Evolutionary conservation across 2,797 vertebrate species (phyloP).

Genomic region (Mareca penelope): DNA sequence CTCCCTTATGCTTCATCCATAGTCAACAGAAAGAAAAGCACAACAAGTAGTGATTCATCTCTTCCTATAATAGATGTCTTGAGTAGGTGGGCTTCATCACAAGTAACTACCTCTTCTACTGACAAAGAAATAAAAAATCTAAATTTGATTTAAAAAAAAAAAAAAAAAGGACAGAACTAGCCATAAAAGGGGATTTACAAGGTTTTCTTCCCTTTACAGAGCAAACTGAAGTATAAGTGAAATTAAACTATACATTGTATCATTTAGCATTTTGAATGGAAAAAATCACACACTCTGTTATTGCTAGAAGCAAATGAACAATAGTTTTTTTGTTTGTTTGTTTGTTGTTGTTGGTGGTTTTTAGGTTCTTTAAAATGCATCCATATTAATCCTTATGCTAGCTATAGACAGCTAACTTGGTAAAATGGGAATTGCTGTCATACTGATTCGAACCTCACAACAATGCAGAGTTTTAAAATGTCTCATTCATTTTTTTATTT

Average conservation of each 20-base stretch:
- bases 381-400: not conserved
- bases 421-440: not conserved
- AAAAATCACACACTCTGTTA: not conserved
- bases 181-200: not conserved
- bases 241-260: not conserved
- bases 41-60: conserved; percentile 31
- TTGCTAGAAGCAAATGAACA: not conserved
- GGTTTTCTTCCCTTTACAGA: not conserved
- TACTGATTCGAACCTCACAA: not conserved
- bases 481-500: not conserved
- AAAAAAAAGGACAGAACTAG: not conserved
- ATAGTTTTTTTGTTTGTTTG: not conserved
- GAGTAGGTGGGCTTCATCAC: conserved; percentile 40
- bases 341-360: too few species aligned
- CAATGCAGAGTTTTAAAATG: not conserved
- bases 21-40: conserved; percentile 26
- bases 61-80: conserved; percentile 13
- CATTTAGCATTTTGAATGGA: not conserved
- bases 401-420: not conserved
- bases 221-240: not conserved
- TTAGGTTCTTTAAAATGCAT: not conserved
- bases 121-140: not conserved
- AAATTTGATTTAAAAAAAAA: not conserved
- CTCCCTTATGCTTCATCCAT: conserved; percentile 25
- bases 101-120: not conserved